These are phyloP conservation scores for Premnoplex brunnescens DNA, from an alignment of 2,797 vertebrate genomes.

Conservation along the genomic window DNA sequence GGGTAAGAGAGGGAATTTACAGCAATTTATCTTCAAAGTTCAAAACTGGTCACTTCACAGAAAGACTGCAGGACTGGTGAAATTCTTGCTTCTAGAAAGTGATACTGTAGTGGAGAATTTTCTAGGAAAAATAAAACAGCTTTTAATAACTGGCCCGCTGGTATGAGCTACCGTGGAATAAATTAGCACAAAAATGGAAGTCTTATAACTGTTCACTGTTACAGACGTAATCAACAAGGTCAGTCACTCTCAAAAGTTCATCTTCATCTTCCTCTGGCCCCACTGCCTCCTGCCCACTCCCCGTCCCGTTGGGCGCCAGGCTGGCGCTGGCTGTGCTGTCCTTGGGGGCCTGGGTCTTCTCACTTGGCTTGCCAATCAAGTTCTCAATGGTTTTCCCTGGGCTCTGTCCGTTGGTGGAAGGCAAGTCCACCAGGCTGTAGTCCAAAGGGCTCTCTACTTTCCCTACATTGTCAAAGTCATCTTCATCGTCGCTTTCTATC, in stretches of 20 bases:
- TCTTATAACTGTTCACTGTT: constrained; percentile 92
- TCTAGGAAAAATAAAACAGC: constrained; percentile 85
- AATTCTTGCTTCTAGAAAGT: constrained; percentile 83
- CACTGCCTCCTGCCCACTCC: constrained; percentile 78
- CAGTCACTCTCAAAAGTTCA: constrained; percentile 91
- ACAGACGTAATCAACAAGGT: constrained; percentile 94
- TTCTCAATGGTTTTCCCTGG: constrained; percentile 87
- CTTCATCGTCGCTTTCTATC: constrained; percentile 84
- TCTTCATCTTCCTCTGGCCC: constrained; percentile 93
- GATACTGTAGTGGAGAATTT: constrained; percentile 81
- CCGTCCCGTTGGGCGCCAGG: constrained; percentile 86
- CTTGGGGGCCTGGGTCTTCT: constrained; percentile 81
- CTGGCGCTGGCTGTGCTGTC: constrained; percentile 75
- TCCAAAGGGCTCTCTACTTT: constrained; percentile 83
- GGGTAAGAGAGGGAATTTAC: constrained; percentile 76
- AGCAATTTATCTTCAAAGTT: constrained; percentile 80
- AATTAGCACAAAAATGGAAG: constrained; percentile 86
- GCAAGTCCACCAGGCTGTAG: constrained; percentile 83
- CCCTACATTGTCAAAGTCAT: constrained; percentile 81
- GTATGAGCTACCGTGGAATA: constrained; percentile 85
- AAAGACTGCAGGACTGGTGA: constrained; percentile 81
- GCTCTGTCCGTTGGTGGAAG: constrained; percentile 91
- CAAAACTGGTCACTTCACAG: constrained; percentile 83
- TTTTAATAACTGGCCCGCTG: constrained; percentile 85
- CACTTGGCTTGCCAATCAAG: constrained; percentile 79